Base-by-base conservation (phyloP, 2,113 vertebrate species). In the Willisornis vidua region DNA sequence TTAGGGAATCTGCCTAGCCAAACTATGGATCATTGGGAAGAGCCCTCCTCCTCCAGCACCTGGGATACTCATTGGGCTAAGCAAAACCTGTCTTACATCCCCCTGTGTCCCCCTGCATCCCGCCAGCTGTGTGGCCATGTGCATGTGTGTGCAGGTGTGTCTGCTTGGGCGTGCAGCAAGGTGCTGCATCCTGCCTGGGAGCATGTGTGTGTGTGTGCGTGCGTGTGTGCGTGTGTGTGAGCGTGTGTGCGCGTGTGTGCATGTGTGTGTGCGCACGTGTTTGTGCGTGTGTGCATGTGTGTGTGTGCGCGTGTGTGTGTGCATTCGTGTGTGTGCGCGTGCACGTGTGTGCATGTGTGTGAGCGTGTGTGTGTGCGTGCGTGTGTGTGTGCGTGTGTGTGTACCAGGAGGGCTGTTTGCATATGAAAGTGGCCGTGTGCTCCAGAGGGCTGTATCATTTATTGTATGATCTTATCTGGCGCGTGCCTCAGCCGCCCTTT, bases 401-500 rank as follows among this genome's bases (percentile, higher is more conserved):
- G 68, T 96, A 98, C 97, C 97, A 82, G 88, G 92, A 97, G 98
- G 97, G 97, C 97, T 98, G 98, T 98, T 98, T 98, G 98, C 98
- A 97, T 98, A 97, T 98, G 97, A 98, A 98, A 98, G 97, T 97
- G 95, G 95, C 94, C 68, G 85, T 97, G 95, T 93, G 95, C 97
- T 96, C 94, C 12, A 13, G 90, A 88, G 95, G 90, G 96, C 77
- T 91, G 95, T 98, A 97, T 97, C 97, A 97, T 97, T 97, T 96
- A 93, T 96, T 97, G 98, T 97, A 92, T 97, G 98, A 96, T 97
- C 96, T 98, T 98, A 98, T 98, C 98, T 98, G 98, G 98, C 98
- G 96, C 97, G 98, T 98, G 98, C 98, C 98, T 98, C 96, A 77
- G 97, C 98, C 85, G 94, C 98, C 98, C 97, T 98, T 98, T 98